Conservation (phyloP, 1,140 invertebrate species). For the Drosophila athabasca region DNA sequence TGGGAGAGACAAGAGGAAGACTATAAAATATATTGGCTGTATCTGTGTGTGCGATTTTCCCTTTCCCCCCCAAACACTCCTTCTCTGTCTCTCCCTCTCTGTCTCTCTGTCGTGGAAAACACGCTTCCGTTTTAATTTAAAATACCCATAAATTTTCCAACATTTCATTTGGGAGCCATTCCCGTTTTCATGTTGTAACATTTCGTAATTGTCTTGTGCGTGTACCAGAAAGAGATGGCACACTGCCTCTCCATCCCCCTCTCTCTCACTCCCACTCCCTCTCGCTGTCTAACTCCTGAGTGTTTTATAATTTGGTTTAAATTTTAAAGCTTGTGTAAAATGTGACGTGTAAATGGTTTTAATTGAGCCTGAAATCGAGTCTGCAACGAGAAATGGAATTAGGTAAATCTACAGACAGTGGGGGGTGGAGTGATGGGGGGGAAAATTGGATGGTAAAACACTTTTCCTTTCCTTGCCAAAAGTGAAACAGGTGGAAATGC, state of each 20-base stretch:
- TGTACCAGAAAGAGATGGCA: slow-evolving; percentile 28
- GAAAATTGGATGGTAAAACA: background rate
- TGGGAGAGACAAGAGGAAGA: slow-evolving; percentile 36
- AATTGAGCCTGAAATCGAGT: slow-evolving; percentile 75
- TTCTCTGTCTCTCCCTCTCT: slow-evolving; percentile 3
- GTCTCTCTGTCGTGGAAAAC: slow-evolving; percentile 70
- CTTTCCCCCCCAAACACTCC: background rate
- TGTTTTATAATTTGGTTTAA: slow-evolving; percentile 69
- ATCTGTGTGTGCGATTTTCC: slow-evolving; percentile 24
- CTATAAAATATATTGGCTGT: slow-evolving; percentile 82
- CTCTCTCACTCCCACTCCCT: slow-evolving; percentile 16
- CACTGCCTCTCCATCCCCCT: background rate
- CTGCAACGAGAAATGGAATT: slow-evolving; percentile 61
- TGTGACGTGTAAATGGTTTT: slow-evolving; percentile 76
- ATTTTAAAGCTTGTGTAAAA: slow-evolving; percentile 70
- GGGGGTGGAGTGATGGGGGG: background rate
- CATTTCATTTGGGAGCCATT: slow-evolving; percentile 83
- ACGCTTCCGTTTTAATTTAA: slow-evolving; percentile 84
- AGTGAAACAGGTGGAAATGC: background rate
- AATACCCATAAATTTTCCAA: slow-evolving; percentile 83
- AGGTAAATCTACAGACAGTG: slow-evolving; percentile 40
- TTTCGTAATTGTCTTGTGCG: slow-evolving; percentile 76
- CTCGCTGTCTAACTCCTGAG: slow-evolving; percentile 27
- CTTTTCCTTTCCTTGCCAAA: slow-evolving; percentile 16
- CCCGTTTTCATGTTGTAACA: slow-evolving; percentile 79